These are phyloP conservation scores for Zaprionus africanus DNA, from an alignment of 1,140 invertebrate species.

Conservation along the genomic window DNA sequence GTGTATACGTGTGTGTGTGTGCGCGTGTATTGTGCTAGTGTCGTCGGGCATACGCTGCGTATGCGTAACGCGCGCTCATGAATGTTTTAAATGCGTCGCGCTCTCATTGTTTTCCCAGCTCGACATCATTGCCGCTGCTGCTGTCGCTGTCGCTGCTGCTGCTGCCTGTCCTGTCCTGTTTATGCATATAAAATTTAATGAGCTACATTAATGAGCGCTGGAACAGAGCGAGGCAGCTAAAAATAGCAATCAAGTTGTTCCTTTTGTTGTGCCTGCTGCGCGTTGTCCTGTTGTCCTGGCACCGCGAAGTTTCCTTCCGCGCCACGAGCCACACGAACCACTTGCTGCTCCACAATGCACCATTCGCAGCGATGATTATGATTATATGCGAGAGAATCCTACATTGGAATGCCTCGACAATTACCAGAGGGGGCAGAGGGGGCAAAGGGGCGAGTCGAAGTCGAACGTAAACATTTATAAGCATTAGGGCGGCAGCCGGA, in stretches of 20 bases:
- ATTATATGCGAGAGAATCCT: constrained; percentile 67
- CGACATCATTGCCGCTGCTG: neutral
- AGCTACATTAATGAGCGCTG: constrained; percentile 68
- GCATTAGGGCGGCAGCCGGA: constrained; percentile 71
- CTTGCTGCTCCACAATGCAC: constrained; percentile 19
- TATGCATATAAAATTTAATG: constrained; percentile 79
- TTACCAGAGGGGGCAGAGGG: constrained; percentile 29
- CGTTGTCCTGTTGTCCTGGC: constrained; percentile 23
- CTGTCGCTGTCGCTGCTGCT: neutral
- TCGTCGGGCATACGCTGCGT: constrained; percentile 35
- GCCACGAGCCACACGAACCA: neutral
- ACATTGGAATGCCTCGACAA: constrained; percentile 66
- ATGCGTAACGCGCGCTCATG: constrained; percentile 65
- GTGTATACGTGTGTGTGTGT: neutral
- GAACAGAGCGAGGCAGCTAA: constrained; percentile 37
- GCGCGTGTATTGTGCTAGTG: neutral
- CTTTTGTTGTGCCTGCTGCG: constrained; percentile 18
- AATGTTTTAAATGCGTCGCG: constrained; percentile 61
- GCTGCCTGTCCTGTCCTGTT: constrained; percentile 24
- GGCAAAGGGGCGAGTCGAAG: neutral
- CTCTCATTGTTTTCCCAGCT: constrained; percentile 38
- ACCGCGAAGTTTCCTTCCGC: too few species aligned
- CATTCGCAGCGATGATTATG: constrained; percentile 35
- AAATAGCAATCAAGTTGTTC: constrained; percentile 59
- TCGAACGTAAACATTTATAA: constrained; percentile 69